Percentiles rank a stretch among this genome's conserved stretches.
Conservation (phyloP, 1,140 invertebrate species). For the Anoplophora glabripennis region DNA sequence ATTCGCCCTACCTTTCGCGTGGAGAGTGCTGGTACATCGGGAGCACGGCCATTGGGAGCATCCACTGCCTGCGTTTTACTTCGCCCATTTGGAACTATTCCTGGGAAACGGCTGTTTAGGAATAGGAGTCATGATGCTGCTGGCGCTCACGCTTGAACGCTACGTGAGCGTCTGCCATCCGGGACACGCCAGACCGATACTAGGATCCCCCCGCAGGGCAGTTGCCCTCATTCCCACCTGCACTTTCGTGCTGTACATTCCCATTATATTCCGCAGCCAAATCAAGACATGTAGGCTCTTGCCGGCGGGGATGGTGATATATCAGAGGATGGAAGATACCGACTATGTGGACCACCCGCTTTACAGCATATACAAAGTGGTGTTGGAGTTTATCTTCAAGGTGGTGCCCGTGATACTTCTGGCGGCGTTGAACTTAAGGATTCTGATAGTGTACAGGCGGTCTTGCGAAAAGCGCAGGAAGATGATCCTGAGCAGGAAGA, state of each 20-base stretch:
- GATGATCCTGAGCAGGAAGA: slow-evolving; percentile 60
- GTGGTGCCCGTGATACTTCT: slow-evolving; percentile 63
- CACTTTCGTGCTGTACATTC: slow-evolving; percentile 65
- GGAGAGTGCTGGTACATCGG: slow-evolving; percentile 65
- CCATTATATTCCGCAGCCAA: slow-evolving; percentile 61
- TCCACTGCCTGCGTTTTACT: slow-evolving; percentile 66
- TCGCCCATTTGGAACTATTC: slow-evolving; percentile 71
- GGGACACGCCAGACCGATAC: slow-evolving; percentile 58
- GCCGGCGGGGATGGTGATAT: slow-evolving; percentile 53
- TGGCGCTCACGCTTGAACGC: slow-evolving; percentile 74
- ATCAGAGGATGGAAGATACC: slow-evolving; percentile 58
- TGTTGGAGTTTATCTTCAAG: slow-evolving; percentile 65
- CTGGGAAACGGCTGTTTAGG: slow-evolving; percentile 72
- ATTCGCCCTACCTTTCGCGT: slow-evolving; percentile 68
- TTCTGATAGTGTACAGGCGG: slow-evolving; percentile 61
- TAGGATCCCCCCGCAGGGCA: slow-evolving; percentile 59
- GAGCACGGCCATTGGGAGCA: slow-evolving; percentile 63
- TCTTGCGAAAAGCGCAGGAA: slow-evolving; percentile 63
- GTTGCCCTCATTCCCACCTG: slow-evolving; percentile 60
- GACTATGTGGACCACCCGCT: slow-evolving; percentile 46
- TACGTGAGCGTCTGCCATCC: slow-evolving; percentile 81
- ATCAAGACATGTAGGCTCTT: slow-evolving; percentile 56
- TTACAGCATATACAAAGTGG: slow-evolving; percentile 59
- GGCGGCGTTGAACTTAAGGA: slow-evolving; percentile 66
- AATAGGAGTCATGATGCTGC: slow-evolving; percentile 73